Conservation (phyloP, 2,113 vertebrate genomes). For the Dipodomys merriami region DNA sequence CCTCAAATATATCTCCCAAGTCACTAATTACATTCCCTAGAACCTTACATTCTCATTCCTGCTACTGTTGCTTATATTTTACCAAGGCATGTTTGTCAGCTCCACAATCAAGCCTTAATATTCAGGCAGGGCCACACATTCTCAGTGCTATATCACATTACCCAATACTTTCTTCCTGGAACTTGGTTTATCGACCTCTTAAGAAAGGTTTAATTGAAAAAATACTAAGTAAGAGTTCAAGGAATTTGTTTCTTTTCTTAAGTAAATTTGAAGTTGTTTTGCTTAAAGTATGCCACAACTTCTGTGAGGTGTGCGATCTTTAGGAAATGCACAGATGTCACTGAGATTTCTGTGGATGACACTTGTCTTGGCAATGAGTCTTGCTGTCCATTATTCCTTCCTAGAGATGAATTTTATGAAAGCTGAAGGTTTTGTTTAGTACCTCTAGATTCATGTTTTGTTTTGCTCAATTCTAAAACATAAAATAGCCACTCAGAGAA, state of each 20-base stretch:
- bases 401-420: not conserved
- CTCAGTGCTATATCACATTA: conserved; percentile 42
- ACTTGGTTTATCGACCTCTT: conserved; percentile 59
- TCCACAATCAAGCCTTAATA: not conserved
- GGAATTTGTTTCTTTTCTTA: conserved; percentile 30
- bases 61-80: conserved; percentile 43
- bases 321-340: fast-evolving
- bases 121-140: not conserved
- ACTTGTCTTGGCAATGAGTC: not conserved
- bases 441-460: not conserved
- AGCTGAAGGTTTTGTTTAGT: not conserved
- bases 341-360: not conserved
- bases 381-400: not conserved
- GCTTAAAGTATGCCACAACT: not conserved
- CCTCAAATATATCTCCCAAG: conserved; percentile 53
- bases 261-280: conserved; percentile 32
- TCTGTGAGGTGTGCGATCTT: not conserved
- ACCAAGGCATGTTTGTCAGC: conserved; percentile 15
- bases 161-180: conserved; percentile 40
- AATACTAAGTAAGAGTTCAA: conserved; percentile 44
- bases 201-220: conserved; percentile 62
- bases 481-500: not conserved
- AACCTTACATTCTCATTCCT: conserved; percentile 52
- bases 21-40: conserved; percentile 56
- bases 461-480: conserved; percentile 16